Conservation (phyloP, 2,113 vertebrate genomes). For the Microtus montanus region DNA sequence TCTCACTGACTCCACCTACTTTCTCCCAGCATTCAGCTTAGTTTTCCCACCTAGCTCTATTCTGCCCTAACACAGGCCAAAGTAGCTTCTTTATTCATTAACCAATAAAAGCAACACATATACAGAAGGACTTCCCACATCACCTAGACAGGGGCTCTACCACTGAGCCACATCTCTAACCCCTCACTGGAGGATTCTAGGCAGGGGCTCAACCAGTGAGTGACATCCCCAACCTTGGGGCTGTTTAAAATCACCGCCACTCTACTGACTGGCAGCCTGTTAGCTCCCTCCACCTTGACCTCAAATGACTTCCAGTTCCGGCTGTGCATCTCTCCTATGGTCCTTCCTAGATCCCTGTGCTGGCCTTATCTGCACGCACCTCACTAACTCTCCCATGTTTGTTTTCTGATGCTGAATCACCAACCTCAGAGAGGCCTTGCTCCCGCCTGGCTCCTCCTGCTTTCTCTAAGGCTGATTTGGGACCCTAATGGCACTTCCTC, state of each 20-base stretch:
- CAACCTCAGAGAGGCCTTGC: background rate
- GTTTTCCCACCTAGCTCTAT: too few species aligned
- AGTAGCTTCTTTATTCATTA: too few species aligned
- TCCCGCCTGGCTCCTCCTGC: background rate
- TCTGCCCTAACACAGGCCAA: too few species aligned
- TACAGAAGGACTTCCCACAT: too few species aligned
- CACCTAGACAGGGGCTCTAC: background rate
- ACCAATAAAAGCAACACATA: too few species aligned
- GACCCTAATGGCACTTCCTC: background rate
- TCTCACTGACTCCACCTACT: too few species aligned
- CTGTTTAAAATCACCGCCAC: background rate
- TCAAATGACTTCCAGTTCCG: background rate
- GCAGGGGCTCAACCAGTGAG: background rate
- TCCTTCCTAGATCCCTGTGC: background rate
- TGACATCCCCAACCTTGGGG: background rate
- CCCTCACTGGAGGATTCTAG: background rate
- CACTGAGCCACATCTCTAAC: background rate
- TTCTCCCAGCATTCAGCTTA: too few species aligned
- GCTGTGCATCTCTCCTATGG: background rate
- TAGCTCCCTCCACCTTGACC: background rate
- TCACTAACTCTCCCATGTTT: background rate
- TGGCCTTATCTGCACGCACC: background rate
- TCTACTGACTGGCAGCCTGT: background rate
- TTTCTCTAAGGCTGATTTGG: background rate
- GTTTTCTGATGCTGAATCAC: background rate